A percentile compares a stretch with the other conserved stretches of the same genome.
Evolutionary conservation across 1,140 invertebrate species (phyloP).

Genomic region (Akabosia matsudoensis): DNA sequence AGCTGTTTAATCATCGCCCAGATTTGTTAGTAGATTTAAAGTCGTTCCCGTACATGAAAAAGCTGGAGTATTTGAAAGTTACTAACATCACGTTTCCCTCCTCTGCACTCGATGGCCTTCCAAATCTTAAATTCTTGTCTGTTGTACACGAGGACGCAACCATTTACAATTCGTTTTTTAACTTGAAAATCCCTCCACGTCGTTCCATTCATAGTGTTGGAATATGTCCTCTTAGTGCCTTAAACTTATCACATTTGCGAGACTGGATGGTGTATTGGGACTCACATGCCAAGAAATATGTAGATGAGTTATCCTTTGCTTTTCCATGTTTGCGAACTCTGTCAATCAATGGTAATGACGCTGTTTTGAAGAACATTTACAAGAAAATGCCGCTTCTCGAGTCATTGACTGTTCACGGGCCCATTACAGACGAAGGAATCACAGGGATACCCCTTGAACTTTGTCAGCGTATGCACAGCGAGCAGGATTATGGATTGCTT

Average conservation of each 20-base stretch:
- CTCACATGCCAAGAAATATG: background rate
- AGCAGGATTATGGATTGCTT: background rate
- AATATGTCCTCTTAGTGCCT: background rate
- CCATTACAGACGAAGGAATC: constrained; percentile 5
- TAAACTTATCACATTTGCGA: background rate
- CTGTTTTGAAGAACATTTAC: constrained; percentile 9
- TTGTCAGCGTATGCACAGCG: constrained; percentile 10
- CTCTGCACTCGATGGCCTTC: background rate
- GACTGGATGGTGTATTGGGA: constrained; percentile 13
- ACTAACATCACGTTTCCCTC: constrained; percentile 4
- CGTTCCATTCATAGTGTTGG: background rate
- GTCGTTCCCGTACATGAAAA: background rate
- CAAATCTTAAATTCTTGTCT: constrained; percentile 2
- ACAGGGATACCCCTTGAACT: background rate
- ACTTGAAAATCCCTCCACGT: constrained; percentile 6
- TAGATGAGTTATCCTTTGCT: background rate
- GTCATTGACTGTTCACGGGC: background rate
- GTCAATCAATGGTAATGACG: constrained; percentile 2
- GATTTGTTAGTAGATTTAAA: background rate
- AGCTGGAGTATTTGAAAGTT: constrained; percentile 9
- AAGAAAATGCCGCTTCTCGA: background rate
- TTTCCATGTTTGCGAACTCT: constrained; percentile 1
- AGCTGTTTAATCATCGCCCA: constrained; percentile 11
- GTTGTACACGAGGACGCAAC: background rate
- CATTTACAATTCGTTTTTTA: constrained; percentile 6